Percentiles rank a stretch among this genome's conserved stretches.
Conservation (phyloP, 1,140 invertebrate species). For the Rhopalosiphum maidis region DNA sequence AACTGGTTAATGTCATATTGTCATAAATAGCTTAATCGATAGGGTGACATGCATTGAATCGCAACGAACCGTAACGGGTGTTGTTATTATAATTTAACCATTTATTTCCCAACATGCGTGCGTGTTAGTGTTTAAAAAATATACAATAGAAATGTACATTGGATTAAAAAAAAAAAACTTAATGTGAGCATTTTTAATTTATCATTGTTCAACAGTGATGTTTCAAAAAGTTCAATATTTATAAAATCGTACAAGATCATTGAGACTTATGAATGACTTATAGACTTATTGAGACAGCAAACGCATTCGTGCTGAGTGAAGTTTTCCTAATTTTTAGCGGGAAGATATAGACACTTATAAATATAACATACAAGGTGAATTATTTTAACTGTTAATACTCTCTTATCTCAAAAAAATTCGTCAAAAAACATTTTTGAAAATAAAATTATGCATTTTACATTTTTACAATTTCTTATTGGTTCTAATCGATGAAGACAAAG, state of each 20-base stretch:
- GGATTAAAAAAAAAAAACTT: background rate
- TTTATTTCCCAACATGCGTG: background rate
- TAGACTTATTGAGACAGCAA: background rate
- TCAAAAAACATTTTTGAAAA: background rate
- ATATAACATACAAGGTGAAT: background rate
- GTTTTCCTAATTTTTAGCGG: background rate
- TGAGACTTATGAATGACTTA: background rate
- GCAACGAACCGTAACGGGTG: slow-evolving; percentile 39
- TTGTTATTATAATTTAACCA: slow-evolving; percentile 24
- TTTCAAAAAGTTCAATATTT: background rate
- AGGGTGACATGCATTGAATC: slow-evolving; percentile 33
- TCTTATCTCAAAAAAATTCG: background rate
- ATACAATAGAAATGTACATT: background rate
- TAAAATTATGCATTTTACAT: too few species aligned
- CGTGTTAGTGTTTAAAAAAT: background rate
- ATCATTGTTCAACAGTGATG: background rate
- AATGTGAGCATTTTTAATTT: background rate
- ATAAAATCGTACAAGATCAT: background rate
- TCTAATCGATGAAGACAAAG: background rate
- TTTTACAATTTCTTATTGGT: background rate
- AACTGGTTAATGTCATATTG: slow-evolving; percentile 26
- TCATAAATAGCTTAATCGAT: slow-evolving; percentile 39
- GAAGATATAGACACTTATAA: too few species aligned
- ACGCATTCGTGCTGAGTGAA: background rate
- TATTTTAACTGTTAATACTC: background rate